phyloP scores from a whole-genome alignment of 2,888 invertebrate species.

The Drosophila melanosoma region DNA sequence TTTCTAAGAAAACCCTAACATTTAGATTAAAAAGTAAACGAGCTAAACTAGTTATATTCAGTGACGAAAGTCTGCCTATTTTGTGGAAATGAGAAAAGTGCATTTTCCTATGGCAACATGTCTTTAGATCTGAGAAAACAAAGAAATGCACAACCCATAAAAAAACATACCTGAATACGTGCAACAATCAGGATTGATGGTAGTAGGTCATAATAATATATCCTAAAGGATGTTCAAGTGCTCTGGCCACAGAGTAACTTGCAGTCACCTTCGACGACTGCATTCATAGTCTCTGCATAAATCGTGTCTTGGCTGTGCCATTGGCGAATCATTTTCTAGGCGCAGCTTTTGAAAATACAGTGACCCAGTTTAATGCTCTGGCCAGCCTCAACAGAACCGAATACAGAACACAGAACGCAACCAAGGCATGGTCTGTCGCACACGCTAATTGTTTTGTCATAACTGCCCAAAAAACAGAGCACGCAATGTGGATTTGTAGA shows the following conservation, averaged over 20 bases:
- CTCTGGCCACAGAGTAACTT: not conserved
- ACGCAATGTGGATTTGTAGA: conserved; percentile 66
- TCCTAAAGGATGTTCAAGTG: too few species aligned
- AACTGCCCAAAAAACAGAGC: conserved; percentile 36
- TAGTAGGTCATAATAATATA: not conserved
- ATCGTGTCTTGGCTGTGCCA: conserved; percentile 38
- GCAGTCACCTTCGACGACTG: not conserved
- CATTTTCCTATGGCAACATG: not conserved
- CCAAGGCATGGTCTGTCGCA: conserved; percentile 64
- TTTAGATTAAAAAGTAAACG: not conserved
- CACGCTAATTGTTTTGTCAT: conserved; percentile 74
- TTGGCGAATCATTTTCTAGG: conserved; percentile 71
- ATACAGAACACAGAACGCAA: conserved; percentile 14
- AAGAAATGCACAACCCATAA: not conserved
- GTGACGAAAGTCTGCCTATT: not conserved
- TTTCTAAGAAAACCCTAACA: too few species aligned
- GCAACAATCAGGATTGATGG: not conserved
- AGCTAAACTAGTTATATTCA: not conserved
- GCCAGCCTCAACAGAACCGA: conserved; percentile 29
- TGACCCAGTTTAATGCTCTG: conserved; percentile 67
- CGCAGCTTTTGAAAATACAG: conserved; percentile 75
- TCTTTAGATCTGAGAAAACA: not conserved
- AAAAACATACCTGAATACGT: not conserved
- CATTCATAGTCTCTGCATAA: not conserved
- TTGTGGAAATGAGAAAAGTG: not conserved